Base-by-base conservation (phyloP, 2,888 invertebrate genomes). In the Trachelus iudaicus region DNA sequence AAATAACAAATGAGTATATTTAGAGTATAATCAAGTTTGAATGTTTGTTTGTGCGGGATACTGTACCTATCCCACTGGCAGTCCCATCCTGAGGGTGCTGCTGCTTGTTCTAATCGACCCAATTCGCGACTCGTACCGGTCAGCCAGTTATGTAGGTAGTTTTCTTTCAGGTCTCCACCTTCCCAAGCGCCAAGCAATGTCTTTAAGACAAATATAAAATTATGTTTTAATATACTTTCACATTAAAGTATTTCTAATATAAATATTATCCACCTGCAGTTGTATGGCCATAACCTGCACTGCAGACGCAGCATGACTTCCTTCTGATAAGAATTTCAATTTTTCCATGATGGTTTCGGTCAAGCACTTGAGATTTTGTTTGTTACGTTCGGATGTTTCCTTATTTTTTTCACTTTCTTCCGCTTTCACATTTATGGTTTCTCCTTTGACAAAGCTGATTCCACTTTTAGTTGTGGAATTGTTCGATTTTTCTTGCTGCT, bases 41-140 rank as follows among this genome's bases (percentile, higher is more conserved):
- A 33, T 71, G 33, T 71, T 71, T 71, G 68, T 78, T 77, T 85
- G 84, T 85, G 86, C 81, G 83, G 89, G 87, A 90, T 90, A 90
- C 92, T 93, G 92, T 95, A 95, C 95, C 95, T 95, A 94, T 95
- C 95, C 95, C 95, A 95, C 88, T 94, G 93, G 90, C 95, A 94
- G 86, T 93, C 93, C 95, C 95, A 95, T 86, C 95, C 95, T 71
- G 92, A 92, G 37, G 95, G 95, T 69, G 94, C 94, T 23, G 94
- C 94, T 81, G 94, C 94, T 89, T 93, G 92, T 91, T 95, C 95
- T 85, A 95, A 93, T 83, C 94, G 93, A 83, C 92, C 92, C 83
- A 95, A 91, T 86, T 94, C 94, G 69, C 93, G 92, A 85, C 93
- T 93, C 9, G 94, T 94, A 78, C 93, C 93, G 78, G 92, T 92